Base-by-base conservation (phyloP, 2,888 invertebrate species). In the Drosophila borborema region DNA sequence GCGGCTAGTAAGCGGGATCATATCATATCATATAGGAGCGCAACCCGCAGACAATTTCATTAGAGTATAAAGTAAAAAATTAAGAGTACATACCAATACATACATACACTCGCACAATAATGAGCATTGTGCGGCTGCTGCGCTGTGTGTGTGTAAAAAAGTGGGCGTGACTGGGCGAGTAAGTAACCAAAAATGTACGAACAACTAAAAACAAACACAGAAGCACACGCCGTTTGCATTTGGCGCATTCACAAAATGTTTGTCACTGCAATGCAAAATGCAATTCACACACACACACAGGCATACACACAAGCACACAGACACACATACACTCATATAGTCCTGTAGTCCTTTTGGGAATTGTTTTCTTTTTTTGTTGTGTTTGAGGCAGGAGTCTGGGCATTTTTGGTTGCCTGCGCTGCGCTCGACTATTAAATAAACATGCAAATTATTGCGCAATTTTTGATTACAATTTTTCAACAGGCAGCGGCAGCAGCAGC, bases 391-490 rank as follows among this genome's bases (percentile, higher is more conserved):
- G 49, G 53, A 18, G 36, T 12, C 3, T 23, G 12, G 34, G 36
- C 14, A 43, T 54, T 43, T 55, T 46, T 45, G 46, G 70, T 49
- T 53, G 59, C 16, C 53, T 46, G 64, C 64, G 62, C 63, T 61
- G 65, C 63, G 65, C 66, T 70, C 55, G 53, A 77, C 90, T 81
- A 90, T 90, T 90, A 90, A 90, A 86, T 90, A 90, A 86, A 86
- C 86, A 86, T 86, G 86, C 89, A 86, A 90, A 86, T 86, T 86
- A 86, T 86, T 90, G 89, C 90, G 89, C 90, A 86, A 90, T 86
- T 86, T 86, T 86, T 86, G 86, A 86, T 90, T 90, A 86, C 90
- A 86, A 82, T 86, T 90, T 89, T 85, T 89, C 82, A 84, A 67
- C 89, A 67, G 54, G 56, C 80, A 56, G 38, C 54, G 67, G 45